A percentile compares a stretch with the other conserved stretches of the same genome.
Conservation (phyloP, 2,888 invertebrate species). For the Adelphocoris suturalis region DNA sequence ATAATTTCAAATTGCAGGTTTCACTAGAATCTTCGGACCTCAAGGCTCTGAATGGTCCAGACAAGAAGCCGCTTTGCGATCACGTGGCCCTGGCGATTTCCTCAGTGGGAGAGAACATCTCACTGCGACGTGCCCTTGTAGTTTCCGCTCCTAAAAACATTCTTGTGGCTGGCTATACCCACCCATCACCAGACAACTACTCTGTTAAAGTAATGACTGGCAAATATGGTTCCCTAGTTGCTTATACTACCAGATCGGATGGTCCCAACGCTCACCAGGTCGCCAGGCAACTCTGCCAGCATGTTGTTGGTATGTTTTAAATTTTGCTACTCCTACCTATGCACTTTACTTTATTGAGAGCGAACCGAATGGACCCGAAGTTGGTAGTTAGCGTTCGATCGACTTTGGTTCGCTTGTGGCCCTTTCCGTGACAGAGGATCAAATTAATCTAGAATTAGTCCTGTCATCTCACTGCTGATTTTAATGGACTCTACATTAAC, state of each 20-base stretch:
- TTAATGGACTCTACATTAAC: no score
- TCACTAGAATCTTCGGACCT: constrained; percentile 77
- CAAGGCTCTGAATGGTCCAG: constrained; percentile 82
- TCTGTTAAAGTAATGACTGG: constrained; percentile 79
- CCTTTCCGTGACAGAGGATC: no score
- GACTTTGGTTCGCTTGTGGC: no score
- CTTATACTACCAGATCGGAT: constrained; percentile 81
- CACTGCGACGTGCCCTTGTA: constrained; percentile 87
- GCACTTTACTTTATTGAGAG: no score
- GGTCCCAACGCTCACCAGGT: constrained; percentile 79
- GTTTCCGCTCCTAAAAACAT: constrained; percentile 82
- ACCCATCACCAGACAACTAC: constrained; percentile 84
- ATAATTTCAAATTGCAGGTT: background rate
- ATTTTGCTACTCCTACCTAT: no score
- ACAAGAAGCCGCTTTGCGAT: constrained; percentile 88
- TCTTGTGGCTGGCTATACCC: constrained; percentile 86
- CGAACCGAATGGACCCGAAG: no score
- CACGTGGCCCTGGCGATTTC: constrained; percentile 92
- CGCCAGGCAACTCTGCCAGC: constrained; percentile 91
- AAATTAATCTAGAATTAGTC: no score
- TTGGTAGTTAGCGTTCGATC: no score
- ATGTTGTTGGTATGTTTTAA: constrained; percentile 86
- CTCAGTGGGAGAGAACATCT: constrained; percentile 93
- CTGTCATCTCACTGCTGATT: no score
- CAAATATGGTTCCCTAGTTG: constrained; percentile 91